Evolutionary conservation across 1,140 invertebrate species (phyloP).

Genomic region (Drosophila lacteicornis): DNA sequence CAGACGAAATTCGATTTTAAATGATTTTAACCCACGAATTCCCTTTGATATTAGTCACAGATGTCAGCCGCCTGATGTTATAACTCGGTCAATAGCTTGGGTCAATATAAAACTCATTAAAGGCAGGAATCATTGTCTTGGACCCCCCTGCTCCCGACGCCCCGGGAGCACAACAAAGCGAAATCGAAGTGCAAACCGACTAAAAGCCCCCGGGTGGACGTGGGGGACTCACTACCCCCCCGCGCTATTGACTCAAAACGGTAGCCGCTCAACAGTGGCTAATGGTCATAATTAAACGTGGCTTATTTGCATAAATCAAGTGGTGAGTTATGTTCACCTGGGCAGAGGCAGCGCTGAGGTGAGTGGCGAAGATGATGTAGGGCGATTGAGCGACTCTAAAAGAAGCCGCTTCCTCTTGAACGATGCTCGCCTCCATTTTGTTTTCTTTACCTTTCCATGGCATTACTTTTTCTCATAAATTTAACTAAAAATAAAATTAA

Average conservation of each 20-base stretch:
- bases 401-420: slow-evolving; percentile 34
- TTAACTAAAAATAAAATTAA: not conserved
- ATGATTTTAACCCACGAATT: not conserved
- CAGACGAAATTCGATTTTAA: not conserved
- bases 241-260: slow-evolving; percentile 73
- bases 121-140: slow-evolving; percentile 47
- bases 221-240: slow-evolving; percentile 7
- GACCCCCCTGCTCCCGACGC: not conserved
- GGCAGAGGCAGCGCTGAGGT: slow-evolving; percentile 18
- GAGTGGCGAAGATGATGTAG: slow-evolving; percentile 30
- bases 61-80: slow-evolving; percentile 30
- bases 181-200: slow-evolving; percentile 52
- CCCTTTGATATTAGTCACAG: slow-evolving; percentile 37
- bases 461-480: not conserved
- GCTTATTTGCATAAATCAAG: slow-evolving; percentile 72
- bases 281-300: slow-evolving; percentile 76
- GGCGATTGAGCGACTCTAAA: slow-evolving; percentile 29
- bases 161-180: slow-evolving; percentile 56
- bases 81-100: slow-evolving; percentile 65
- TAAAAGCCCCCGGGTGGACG: slow-evolving; percentile 34
- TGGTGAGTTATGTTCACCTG: slow-evolving; percentile 52
- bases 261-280: slow-evolving; percentile 79
- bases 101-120: slow-evolving; percentile 71
- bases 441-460: not conserved
- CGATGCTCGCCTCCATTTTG: slow-evolving; percentile 11